phyloP scores from a whole-genome alignment of 2,113 vertebrate genomes.

The Thamnaconus septentrionalis region DNA sequence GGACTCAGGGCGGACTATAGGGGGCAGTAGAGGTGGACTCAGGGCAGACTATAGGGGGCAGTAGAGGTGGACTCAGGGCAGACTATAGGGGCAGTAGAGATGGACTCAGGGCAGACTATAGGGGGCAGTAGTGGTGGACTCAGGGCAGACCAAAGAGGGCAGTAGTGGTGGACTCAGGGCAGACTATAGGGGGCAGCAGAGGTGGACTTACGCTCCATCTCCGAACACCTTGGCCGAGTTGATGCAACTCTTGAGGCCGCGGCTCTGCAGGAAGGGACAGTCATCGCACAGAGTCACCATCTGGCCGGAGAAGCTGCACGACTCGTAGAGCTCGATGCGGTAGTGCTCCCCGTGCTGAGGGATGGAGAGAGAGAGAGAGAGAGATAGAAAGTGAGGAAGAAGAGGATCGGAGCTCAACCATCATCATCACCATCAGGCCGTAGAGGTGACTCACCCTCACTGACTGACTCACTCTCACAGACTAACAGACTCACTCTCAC shows the following conservation, averaged over 20 bases:
- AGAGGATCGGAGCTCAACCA: neutral
- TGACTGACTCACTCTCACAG: too few relatives aligned
- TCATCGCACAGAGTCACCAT: slow-evolving; percentile 87
- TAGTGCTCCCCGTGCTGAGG: slow-evolving; percentile 88
- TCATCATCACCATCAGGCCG: too few relatives aligned
- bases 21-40: too few relatives aligned
- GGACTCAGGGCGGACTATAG: too few relatives aligned
- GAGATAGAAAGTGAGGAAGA: neutral
- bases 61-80: too few relatives aligned
- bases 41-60: too few relatives aligned
- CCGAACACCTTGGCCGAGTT: slow-evolving; percentile 88
- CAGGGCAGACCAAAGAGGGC: too few relatives aligned
- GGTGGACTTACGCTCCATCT: slow-evolving; percentile 85
- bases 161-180: neutral
- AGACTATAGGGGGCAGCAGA: neutral
- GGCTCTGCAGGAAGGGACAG: slow-evolving; percentile 87
- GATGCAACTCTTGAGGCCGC: slow-evolving; percentile 85
- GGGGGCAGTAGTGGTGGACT: too few relatives aligned
- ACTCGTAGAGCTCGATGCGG: slow-evolving; percentile 87
- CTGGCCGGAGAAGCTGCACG: slow-evolving; percentile 84
- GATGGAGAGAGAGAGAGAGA: neutral
- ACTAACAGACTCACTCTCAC: too few relatives aligned
- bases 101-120: too few relatives aligned
- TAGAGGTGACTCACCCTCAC: too few relatives aligned
- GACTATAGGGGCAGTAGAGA: too few relatives aligned